phyloP scores from a whole-genome alignment of 2,113 vertebrate genomes.

The Podarcis raffonei region DNA sequence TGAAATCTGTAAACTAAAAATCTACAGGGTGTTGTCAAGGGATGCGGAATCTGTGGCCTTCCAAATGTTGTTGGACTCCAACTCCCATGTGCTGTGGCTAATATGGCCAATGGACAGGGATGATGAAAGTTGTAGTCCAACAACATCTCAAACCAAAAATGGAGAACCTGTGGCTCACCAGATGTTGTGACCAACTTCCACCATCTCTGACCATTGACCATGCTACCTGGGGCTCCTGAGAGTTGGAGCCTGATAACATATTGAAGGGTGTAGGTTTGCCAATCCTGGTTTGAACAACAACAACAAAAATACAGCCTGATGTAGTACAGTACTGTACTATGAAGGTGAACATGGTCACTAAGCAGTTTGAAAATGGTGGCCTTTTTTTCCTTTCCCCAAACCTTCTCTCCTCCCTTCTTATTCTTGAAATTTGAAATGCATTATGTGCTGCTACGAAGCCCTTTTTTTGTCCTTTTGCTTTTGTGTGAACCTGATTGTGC shows the following conservation, averaged over 20 bases:
- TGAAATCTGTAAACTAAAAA: background rate
- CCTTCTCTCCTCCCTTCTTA: background rate
- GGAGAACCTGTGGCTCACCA: too few species aligned
- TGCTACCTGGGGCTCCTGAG: background rate
- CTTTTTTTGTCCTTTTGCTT: background rate
- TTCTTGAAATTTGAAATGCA: background rate
- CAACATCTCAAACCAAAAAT: background rate
- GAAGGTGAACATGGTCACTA: background rate
- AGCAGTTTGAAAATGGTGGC: background rate
- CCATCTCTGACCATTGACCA: background rate
- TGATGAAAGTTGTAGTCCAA: too few species aligned
- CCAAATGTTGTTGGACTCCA: too few species aligned
- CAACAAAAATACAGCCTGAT: background rate
- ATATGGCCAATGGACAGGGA: too few species aligned
- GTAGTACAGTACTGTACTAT: background rate
- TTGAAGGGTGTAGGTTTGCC: background rate
- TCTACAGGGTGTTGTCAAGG: too few species aligned
- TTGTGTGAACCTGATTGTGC: background rate
- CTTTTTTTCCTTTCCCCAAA: background rate
- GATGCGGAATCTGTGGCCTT: too few species aligned
- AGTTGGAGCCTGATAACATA: background rate
- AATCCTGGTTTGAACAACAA: background rate
- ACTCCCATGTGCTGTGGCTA: too few species aligned
- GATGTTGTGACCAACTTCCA: too few species aligned
- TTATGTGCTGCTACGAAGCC: background rate